These are phyloP conservation scores for Melanotaenia maccullochi DNA, from an alignment of 2,797 vertebrate species.

Conservation along the genomic window DNA sequence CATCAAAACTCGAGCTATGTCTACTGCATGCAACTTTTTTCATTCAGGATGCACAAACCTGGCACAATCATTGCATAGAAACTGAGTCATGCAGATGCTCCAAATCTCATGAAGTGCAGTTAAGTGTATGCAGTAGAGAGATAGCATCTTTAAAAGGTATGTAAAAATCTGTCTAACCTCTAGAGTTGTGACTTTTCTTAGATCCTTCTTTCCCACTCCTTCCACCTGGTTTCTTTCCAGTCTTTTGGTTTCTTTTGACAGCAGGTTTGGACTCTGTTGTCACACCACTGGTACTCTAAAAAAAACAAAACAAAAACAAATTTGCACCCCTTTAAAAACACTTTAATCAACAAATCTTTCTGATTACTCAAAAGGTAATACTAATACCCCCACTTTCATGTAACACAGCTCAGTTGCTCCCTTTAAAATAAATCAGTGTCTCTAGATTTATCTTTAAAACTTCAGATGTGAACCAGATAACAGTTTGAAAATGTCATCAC, in stretches of 20 bases:
- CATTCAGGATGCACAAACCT: not conserved
- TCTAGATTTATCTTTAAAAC: not conserved
- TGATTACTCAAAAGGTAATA: not conserved
- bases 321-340: not conserved
- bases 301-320: conserved; percentile 25
- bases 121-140: not conserved
- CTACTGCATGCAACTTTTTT: not conserved
- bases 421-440: not conserved
- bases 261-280: conserved; percentile 77
- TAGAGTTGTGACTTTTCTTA: conserved; percentile 67
- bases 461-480: too few species aligned
- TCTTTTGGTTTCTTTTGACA: conserved; percentile 83
- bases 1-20: not conserved
- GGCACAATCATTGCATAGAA: not conserved
- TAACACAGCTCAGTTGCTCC: not conserved
- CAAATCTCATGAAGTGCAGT: not conserved
- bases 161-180: conserved; percentile 42
- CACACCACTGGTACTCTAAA: conserved; percentile 72
- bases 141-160: not conserved
- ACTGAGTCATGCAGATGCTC: not conserved
- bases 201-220: conserved; percentile 79
- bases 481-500: too few species aligned
- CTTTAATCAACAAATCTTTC: not conserved
- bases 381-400: not conserved
- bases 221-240: conserved; percentile 82